Percentiles rank a stretch among this genome's conserved stretches.
These are phyloP conservation scores for Anguilla pacifica DNA, from an alignment of 2,797 vertebrate genomes.

Conservation along the genomic window DNA sequence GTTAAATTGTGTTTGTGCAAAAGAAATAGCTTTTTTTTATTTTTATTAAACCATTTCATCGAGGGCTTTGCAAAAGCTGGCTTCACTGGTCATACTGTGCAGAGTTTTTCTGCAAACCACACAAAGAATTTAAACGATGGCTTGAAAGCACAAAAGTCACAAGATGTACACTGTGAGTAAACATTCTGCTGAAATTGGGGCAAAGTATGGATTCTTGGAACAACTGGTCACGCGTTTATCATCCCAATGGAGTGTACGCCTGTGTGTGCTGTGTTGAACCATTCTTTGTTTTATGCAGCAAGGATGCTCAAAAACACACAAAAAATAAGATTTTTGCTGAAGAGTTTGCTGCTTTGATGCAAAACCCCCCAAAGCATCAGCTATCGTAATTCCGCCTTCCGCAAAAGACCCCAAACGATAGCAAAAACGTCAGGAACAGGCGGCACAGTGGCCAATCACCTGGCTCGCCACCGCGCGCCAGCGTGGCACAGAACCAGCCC, in stretches of 20 bases:
- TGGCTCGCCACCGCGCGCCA: too few species aligned
- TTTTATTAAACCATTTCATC: neutral
- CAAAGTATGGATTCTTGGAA: neutral
- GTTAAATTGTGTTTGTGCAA: neutral
- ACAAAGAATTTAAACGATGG: too few species aligned
- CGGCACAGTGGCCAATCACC: too few species aligned
- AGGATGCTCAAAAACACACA: neutral
- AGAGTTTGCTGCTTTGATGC: neutral
- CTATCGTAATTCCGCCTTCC: neutral
- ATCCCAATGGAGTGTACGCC: too few species aligned
- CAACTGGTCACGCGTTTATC: neutral
- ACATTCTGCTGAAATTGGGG: neutral
- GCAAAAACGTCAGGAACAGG: neutral
- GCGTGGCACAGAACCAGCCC: too few species aligned
- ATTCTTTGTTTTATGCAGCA: neutral
- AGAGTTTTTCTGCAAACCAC: too few species aligned
- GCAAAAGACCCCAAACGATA: neutral
- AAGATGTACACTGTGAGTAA: neutral
- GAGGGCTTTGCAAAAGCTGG: too few species aligned
- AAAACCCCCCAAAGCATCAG: neutral
- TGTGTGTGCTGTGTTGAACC: neutral
- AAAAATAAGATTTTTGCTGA: neutral
- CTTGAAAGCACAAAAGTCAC: neutral
- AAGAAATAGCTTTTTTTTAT: neutral
- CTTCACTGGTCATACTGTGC: too few species aligned